Evolutionary conservation across 2,113 vertebrate genomes (phyloP).

Genomic region (Ivindomyrus marchei): DNA sequence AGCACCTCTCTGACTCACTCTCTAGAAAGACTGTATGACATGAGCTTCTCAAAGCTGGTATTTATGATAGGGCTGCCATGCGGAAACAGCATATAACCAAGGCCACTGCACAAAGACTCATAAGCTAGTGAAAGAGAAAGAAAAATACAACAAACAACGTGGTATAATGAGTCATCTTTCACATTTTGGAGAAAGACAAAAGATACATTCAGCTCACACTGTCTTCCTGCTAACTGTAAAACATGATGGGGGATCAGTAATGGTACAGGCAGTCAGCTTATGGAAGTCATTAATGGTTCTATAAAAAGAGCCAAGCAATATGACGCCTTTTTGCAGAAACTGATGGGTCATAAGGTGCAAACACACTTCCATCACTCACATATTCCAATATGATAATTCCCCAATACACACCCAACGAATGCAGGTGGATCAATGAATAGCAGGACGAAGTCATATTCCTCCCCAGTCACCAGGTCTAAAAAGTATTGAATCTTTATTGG

Average conservation of each 20-base stretch:
- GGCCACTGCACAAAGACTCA: not conserved
- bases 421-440: not conserved
- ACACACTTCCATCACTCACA: not conserved
- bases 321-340: not conserved
- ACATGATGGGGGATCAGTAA: not conserved
- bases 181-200: not conserved
- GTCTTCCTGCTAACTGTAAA: not conserved
- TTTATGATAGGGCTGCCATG: not conserved
- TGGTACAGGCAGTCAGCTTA: not conserved
- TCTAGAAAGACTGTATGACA: not conserved
- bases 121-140: not conserved
- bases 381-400: not conserved
- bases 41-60: not conserved
- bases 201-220: not conserved
- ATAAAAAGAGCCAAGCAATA: not conserved
- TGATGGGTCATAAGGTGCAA: not conserved
- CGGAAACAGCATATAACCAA: not conserved
- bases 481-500: not conserved
- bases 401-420: not conserved
- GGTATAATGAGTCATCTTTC: not conserved
- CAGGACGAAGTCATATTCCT: not conserved
- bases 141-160: not conserved
- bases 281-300: not conserved
- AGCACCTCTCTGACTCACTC: not conserved
- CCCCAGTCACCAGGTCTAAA: not conserved